These are phyloP conservation scores for Pycnonotus jocosus DNA, from an alignment of 2,113 vertebrate species.

Conservation along the genomic window DNA sequence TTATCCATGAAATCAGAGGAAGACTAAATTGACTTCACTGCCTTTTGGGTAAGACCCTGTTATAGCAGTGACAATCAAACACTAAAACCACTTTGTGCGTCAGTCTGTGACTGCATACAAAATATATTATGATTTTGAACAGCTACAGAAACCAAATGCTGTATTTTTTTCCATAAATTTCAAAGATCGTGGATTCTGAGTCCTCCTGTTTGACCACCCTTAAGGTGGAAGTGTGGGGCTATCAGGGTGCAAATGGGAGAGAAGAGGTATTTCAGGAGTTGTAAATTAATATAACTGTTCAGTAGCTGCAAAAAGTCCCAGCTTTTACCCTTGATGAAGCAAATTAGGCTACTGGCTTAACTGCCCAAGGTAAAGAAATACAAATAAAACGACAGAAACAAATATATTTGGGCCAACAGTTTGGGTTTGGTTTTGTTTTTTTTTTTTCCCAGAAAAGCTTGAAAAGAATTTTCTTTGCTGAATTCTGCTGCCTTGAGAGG, in stretches of 20 bases:
- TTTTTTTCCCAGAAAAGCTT: background rate
- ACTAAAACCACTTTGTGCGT: background rate
- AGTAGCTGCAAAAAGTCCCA: background rate
- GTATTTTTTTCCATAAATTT: background rate
- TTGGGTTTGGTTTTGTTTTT: too few species aligned
- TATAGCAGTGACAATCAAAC: background rate
- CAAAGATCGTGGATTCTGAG: background rate
- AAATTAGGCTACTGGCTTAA: background rate
- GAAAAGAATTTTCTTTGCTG: background rate
- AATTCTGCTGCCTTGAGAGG: background rate
- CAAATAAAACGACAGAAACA: rapidly evolving
- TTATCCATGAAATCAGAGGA: background rate
- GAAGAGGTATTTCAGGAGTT: rapidly evolving
- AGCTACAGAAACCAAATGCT: background rate
- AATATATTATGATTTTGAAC: background rate
- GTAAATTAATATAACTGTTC: background rate
- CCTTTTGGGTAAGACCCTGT: background rate
- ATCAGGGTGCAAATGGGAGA: background rate
- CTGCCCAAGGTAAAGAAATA: background rate
- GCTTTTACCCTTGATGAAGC: background rate
- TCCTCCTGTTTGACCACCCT: background rate
- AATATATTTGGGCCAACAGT: background rate
- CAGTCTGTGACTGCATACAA: background rate
- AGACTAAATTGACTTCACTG: background rate
- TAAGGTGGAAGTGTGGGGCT: background rate